Conservation (phyloP, 2,797 vertebrate genomes). For the Buphagus erythrorhynchus region DNA sequence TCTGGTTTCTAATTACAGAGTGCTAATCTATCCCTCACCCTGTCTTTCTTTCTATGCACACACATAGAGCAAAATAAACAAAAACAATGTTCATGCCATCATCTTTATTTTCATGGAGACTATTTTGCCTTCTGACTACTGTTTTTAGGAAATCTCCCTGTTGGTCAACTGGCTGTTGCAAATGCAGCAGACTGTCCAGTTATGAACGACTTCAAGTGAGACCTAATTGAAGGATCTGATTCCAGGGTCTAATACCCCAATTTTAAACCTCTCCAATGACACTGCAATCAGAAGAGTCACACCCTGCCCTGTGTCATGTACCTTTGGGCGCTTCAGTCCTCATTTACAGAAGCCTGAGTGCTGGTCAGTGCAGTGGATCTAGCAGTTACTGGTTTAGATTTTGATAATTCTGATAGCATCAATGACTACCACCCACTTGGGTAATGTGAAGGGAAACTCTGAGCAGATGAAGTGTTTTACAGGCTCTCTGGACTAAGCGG, state of each 20-base stretch:
- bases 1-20: not conserved
- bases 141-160: not conserved
- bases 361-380: not conserved
- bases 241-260: not conserved
- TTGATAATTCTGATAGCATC: not conserved
- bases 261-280: not conserved
- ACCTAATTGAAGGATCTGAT: not conserved
- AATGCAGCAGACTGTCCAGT: not conserved
- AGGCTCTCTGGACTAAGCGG: slow-evolving; percentile 1
- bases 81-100: not conserved
- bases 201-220: not conserved
- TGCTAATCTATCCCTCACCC: not conserved
- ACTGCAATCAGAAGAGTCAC: not conserved
- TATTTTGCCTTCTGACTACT: not conserved
- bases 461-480: slow-evolving; percentile 42
- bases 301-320: not conserved
- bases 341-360: not conserved
- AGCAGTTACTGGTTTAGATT: not conserved
- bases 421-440: not conserved
- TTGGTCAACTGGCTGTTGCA: not conserved
- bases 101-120: not conserved
- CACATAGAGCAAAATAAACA: not conserved
- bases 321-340: not conserved
- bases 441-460: not conserved
- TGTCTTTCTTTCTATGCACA: not conserved